Evolutionary conservation across 2,113 vertebrate genomes (phyloP).

Genomic region (Numenius arquata): DNA sequence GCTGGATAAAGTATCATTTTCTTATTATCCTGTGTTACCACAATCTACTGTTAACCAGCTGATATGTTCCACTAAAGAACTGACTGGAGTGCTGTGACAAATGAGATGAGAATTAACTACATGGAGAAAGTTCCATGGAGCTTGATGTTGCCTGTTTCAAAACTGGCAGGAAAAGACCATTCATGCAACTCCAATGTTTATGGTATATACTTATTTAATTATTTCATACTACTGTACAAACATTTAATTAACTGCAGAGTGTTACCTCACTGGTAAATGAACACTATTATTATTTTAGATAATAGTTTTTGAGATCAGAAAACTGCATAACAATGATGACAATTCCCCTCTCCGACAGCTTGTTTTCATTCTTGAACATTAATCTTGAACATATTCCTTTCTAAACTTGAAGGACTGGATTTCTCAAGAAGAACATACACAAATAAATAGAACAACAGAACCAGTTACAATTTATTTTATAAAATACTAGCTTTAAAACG

Average conservation of each 20-base stretch:
- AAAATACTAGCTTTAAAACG: neutral
- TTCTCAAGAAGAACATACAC: neutral
- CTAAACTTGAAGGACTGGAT: neutral
- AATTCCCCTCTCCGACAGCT: neutral
- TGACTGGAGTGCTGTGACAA: neutral
- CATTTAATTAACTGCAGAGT: neutral
- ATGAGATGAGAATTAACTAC: neutral
- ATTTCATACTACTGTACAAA: neutral
- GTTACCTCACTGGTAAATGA: neutral
- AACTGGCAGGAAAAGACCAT: neutral
- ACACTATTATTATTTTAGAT: neutral
- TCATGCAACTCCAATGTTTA: neutral
- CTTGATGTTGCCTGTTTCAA: neutral
- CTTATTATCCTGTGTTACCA: neutral
- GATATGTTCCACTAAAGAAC: neutral
- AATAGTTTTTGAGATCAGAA: neutral
- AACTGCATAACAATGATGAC: neutral
- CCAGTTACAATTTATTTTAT: neutral
- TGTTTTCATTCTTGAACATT: neutral
- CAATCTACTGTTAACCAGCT: neutral
- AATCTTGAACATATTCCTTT: neutral
- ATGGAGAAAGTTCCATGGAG: neutral
- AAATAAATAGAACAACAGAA: neutral
- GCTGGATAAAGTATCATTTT: neutral
- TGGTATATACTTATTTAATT: neutral